These are phyloP conservation scores for Dreissena polymorpha DNA, from an alignment of 1,140 invertebrate species.

Conservation along the genomic window DNA sequence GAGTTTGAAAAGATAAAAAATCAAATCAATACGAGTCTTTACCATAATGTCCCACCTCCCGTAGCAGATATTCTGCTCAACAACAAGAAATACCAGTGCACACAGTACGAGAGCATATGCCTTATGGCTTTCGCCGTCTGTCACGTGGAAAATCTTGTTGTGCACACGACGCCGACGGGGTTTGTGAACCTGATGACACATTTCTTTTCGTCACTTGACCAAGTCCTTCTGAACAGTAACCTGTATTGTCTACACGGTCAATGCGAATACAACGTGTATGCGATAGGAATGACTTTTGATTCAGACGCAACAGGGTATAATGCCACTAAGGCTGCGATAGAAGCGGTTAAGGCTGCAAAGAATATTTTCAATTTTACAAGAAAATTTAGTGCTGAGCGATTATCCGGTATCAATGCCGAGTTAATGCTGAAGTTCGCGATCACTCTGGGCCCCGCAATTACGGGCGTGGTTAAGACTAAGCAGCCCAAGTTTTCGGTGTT, in stretches of 20 bases:
- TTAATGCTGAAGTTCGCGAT: slow-evolving; percentile 34
- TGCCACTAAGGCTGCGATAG: background rate
- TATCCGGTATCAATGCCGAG: background rate
- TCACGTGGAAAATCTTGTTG: background rate
- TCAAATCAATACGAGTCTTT: slow-evolving; percentile 3
- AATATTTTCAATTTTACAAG: slow-evolving; percentile 14
- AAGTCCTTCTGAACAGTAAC: slow-evolving; percentile 27
- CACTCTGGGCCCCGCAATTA: slow-evolving; percentile 42
- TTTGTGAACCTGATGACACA: slow-evolving; percentile 39
- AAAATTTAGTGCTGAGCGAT: slow-evolving; percentile 10
- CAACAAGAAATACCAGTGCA: background rate
- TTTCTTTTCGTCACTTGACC: slow-evolving; percentile 39
- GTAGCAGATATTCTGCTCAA: slow-evolving; percentile 12
- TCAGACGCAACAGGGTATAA: background rate
- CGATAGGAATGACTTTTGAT: slow-evolving; percentile 6
- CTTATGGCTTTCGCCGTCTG: slow-evolving; percentile 9
- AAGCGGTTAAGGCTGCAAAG: slow-evolving; percentile 9
- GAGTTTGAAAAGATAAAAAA: slow-evolving; percentile 12
- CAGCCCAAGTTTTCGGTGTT: slow-evolving; percentile 53
- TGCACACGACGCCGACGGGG: slow-evolving; percentile 17
- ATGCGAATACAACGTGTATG: slow-evolving; percentile 1
- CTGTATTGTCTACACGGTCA: slow-evolving; percentile 22
- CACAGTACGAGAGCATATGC: background rate
- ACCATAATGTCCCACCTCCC: slow-evolving; percentile 10
- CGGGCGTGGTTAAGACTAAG: slow-evolving; percentile 32